Conservation (phyloP, 1,140 invertebrate species). For the Aphaenogaster ashmeadi region DNA sequence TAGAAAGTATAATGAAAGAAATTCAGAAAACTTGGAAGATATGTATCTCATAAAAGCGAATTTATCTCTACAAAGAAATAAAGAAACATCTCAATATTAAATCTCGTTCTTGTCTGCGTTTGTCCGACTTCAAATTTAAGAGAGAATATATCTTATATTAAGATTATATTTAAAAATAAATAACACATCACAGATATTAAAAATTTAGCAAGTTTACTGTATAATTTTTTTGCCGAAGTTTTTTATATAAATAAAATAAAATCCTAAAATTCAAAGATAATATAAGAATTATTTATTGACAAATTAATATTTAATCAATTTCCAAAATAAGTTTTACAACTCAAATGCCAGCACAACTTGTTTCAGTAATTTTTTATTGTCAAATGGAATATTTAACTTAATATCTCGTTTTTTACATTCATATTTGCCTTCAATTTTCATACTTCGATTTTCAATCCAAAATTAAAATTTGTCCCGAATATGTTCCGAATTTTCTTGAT, state of each 20-base stretch:
- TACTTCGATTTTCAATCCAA: background rate
- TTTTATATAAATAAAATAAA: background rate
- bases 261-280: background rate
- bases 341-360: too few relatives aligned
- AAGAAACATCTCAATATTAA: conserved; percentile 13
- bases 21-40: background rate
- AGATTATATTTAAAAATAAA: conserved; percentile 17
- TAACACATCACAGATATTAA: background rate
- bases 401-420: background rate
- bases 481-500: background rate
- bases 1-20: background rate
- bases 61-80: background rate
- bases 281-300: background rate
- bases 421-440: background rate
- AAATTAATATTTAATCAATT: background rate
- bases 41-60: conserved; percentile 6
- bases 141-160: conserved; percentile 4
- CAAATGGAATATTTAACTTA: background rate
- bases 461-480: conserved; percentile 6
- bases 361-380: background rate
- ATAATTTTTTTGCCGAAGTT: background rate
- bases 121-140: background rate
- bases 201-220: background rate
- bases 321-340: background rate
- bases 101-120: background rate